Percentiles rank a stretch among this genome's conserved stretches.
phyloP scores from a whole-genome alignment of 2,888 invertebrate genomes.

The Dasypolia templi region DNA sequence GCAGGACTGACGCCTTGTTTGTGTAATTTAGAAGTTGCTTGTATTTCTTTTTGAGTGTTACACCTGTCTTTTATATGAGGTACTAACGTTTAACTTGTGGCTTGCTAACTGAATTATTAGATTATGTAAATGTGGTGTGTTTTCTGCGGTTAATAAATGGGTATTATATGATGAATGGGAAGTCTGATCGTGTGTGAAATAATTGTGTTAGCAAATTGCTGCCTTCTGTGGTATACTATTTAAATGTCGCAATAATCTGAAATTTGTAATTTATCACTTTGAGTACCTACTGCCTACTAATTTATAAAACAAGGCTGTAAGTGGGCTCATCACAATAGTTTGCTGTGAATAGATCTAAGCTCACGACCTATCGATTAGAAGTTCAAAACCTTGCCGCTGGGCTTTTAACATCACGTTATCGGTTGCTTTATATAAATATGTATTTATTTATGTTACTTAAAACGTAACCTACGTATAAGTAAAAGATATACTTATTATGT shows the following conservation, averaged over 20 bases:
- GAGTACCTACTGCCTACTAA: constrained; percentile 26
- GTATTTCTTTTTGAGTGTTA: constrained; percentile 54
- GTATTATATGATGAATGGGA: constrained; percentile 50
- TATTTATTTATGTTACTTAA: constrained; percentile 4
- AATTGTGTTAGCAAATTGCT: constrained; percentile 22
- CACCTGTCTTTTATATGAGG: constrained; percentile 62
- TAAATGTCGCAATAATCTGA: constrained; percentile 6
- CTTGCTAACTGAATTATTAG: constrained; percentile 58
- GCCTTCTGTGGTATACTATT: not conserved
- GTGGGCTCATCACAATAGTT: constrained; percentile 54
- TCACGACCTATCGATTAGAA: constrained; percentile 60
- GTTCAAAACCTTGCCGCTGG: constrained; percentile 62
- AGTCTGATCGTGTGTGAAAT: constrained; percentile 29
- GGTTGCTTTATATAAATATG: not conserved
- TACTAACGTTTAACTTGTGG: constrained; percentile 42
- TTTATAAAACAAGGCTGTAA: constrained; percentile 45
- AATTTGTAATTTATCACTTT: constrained; percentile 47
- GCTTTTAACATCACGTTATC: constrained; percentile 45
- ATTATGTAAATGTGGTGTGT: constrained; percentile 57
- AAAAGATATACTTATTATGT: not conserved
- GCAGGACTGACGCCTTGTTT: constrained; percentile 75
- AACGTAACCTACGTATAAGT: not conserved
- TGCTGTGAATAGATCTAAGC: constrained; percentile 44
- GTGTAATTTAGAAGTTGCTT: constrained; percentile 65
- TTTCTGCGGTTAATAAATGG: constrained; percentile 45